Conservation (phyloP, 2,797 vertebrate species). For the Silurus aristotelis region DNA sequence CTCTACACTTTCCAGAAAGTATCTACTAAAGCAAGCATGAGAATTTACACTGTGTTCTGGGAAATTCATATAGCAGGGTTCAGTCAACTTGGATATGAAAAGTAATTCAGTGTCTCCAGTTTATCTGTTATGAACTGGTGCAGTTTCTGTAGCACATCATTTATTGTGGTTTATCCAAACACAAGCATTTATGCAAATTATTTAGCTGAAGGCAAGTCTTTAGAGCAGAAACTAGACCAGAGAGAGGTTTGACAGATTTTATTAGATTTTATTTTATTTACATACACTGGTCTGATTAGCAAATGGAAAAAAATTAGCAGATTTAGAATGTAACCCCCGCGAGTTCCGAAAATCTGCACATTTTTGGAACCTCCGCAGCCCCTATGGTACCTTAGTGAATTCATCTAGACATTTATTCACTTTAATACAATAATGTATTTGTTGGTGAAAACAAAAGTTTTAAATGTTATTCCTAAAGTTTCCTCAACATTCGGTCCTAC, state of each 20-base stretch:
- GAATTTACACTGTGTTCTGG: not conserved
- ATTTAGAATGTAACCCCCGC: too few relatives aligned
- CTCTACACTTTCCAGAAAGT: not conserved
- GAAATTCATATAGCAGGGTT: not conserved
- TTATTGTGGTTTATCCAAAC: slow-evolving; percentile 4
- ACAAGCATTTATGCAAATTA: slow-evolving; percentile 11
- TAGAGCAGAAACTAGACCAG: not conserved
- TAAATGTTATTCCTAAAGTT: too few relatives aligned
- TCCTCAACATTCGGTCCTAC: too few relatives aligned
- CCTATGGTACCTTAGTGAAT: too few relatives aligned
- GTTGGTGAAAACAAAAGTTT: too few relatives aligned
- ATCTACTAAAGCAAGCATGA: not conserved
- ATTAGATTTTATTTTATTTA: not conserved
- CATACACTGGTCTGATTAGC: not conserved
- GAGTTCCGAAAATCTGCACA: too few relatives aligned
- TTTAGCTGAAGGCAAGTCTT: slow-evolving; percentile 4
- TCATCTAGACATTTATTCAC: too few relatives aligned
- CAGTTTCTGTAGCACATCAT: not conserved
- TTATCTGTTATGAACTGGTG: not conserved
- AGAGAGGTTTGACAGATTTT: not conserved
- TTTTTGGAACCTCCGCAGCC: too few relatives aligned
- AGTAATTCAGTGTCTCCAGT: not conserved
- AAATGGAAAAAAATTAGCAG: not conserved
- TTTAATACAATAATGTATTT: too few relatives aligned
- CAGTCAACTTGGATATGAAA: not conserved